phyloP scores from a whole-genome alignment of 2,797 vertebrate species.

The Paedocypris micromegethes region DNA sequence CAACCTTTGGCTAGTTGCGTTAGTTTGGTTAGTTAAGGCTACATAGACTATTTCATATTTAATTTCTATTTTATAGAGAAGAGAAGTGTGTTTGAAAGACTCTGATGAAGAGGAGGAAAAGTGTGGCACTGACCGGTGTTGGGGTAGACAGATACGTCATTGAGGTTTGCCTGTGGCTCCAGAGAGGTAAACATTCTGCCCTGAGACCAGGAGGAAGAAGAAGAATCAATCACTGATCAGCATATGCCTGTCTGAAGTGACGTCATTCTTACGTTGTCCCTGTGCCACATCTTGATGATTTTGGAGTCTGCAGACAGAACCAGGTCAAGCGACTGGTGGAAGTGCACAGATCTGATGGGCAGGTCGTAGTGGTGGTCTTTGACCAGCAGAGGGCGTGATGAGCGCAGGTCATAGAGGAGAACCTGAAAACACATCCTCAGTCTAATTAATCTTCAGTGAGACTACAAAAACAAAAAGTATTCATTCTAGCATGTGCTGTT shows the following conservation, averaged over 20 bases:
- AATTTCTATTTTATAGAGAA: too few species aligned
- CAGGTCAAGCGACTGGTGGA: constrained; percentile 81
- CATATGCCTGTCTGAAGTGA: too few species aligned
- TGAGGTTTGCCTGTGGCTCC: constrained; percentile 86
- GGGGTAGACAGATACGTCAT: constrained; percentile 90
- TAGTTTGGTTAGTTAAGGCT: too few species aligned
- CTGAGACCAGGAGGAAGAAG: constrained; percentile 61
- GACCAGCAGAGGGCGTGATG: constrained; percentile 83
- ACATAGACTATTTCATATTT: too few species aligned
- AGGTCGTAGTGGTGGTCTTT: constrained; percentile 94
- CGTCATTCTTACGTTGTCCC: constrained; percentile 74
- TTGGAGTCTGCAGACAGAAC: constrained; percentile 89
- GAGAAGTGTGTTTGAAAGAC: too few species aligned
- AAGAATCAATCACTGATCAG: background rate
- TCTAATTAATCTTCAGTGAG: background rate
- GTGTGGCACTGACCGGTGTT: constrained; percentile 74
- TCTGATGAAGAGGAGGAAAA: too few species aligned
- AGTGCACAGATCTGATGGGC: constrained; percentile 87
- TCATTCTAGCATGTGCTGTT: background rate
- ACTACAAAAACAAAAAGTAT: background rate
- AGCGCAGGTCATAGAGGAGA: constrained; percentile 89
- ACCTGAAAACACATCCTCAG: constrained; percentile 63
- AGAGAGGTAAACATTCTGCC: constrained; percentile 91
- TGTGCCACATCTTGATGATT: constrained; percentile 97
- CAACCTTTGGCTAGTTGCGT: too few species aligned